These are phyloP conservation scores for Neuroterus valhalla DNA, from an alignment of 1,140 invertebrate species.

Conservation along the genomic window DNA sequence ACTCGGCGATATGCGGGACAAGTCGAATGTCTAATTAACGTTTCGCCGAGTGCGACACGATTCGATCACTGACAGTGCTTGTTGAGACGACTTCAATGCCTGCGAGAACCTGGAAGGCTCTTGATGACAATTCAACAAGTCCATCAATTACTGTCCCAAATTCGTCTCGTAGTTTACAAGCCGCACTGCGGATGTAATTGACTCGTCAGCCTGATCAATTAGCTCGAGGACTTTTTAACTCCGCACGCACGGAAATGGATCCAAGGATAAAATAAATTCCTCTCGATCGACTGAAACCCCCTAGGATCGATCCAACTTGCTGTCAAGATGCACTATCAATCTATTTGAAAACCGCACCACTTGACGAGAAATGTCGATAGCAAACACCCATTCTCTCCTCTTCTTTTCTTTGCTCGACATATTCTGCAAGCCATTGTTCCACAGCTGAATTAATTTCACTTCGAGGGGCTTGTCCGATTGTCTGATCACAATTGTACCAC, in stretches of 20 bases:
- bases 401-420: slow-evolving; percentile 7
- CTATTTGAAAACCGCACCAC: slow-evolving; percentile 6
- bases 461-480: slow-evolving; percentile 20
- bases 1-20: slow-evolving; percentile 23
- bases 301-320: neutral
- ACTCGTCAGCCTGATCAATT: neutral
- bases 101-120: neutral
- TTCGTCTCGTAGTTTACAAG: neutral
- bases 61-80: slow-evolving; percentile 20
- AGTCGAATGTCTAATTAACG: slow-evolving; percentile 28
- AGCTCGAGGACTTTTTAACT: neutral
- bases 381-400: slow-evolving; percentile 7
- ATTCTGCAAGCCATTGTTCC: slow-evolving; percentile 2
- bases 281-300: neutral
- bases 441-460: slow-evolving; percentile 12
- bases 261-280: neutral
- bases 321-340: slow-evolving; percentile 12
- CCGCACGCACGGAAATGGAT: neutral
- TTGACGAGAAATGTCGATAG: slow-evolving; percentile 16
- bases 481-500: neutral
- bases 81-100: neutral
- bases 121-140: neutral
- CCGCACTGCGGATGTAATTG: neutral
- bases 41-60: neutral
- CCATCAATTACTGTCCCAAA: neutral